Base-by-base conservation (phyloP, 2,797 vertebrate genomes). In the Urosaurus nigricauda region DNA sequence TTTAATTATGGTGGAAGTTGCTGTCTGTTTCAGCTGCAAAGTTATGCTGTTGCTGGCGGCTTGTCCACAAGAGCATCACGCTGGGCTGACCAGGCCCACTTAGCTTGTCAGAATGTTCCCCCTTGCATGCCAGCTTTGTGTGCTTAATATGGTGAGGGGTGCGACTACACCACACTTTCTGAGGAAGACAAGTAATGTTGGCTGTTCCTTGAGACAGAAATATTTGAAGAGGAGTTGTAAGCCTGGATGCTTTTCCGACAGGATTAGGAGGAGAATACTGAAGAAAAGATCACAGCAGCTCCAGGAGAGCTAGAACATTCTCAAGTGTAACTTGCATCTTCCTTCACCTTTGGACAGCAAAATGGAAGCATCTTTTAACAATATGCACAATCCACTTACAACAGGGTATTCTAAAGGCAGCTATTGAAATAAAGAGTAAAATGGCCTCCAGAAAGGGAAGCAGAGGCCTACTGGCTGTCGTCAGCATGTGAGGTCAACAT, bases 1-100 rank as follows among this genome's bases (percentile, higher is more conserved):
- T 97, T 96, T 97, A 98, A 97, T 97, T 97, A 97, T 95, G 96
- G 95, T 86, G 91, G 96, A 96, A 95, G 95, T 92, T 87, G 94
- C 84, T 96, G 94, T 96, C 96, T 96, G 86, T 95, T 92, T 95
- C 89, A 90, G 92, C 93, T 91, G 91, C 65, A 79, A 91, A 92
- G 88, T 89, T 94, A 79, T 81, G 90, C 47, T 65, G 9, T 56
- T 83, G 77, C 90, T 92, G 93, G 93, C 82, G 79, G 89, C 91
- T 90, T 92, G 95, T 91, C 92, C 93, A 80, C 83, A 1, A 2
- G 68, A 0, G 0, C 40, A 85, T 75, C 77, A 65, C 26, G 65
- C 83, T 78, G 79, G 84, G 88, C 89, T 1, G 88, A 88, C n/a
- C 32, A 21, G 24, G 77, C 68, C 91, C 91, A 73, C 80, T 83